Conservation (phyloP, 2,113 vertebrate genomes). For the Anarrhichthys ocellatus region DNA sequence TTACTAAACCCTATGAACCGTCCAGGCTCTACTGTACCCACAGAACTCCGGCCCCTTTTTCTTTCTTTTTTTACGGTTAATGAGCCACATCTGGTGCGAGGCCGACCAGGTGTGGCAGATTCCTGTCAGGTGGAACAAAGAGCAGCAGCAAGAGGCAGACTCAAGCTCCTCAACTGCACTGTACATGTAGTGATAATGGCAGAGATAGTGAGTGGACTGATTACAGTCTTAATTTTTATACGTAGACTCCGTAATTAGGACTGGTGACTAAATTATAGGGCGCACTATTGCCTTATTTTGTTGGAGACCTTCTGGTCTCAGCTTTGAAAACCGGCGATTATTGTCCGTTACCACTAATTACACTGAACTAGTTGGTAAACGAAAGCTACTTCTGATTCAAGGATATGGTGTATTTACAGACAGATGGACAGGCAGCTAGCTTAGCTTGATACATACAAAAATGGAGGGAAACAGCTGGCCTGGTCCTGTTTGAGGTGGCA, state of each 20-base stretch:
- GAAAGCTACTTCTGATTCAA: neutral
- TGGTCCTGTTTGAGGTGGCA: neutral
- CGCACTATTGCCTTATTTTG: conserved; percentile 21
- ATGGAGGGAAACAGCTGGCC: neutral
- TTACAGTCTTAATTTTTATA: conserved; percentile 25
- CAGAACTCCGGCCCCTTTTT: neutral
- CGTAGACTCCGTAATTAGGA: conserved; percentile 3
- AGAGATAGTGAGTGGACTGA: conserved; percentile 2
- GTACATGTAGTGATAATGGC: conserved; percentile 12
- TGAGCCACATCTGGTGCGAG: conserved; percentile 19
- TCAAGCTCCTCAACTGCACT: neutral
- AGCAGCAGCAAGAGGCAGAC: neutral
- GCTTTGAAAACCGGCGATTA: conserved; percentile 30
- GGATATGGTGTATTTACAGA: neutral
- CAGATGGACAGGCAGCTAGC: neutral
- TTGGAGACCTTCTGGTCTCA: neutral
- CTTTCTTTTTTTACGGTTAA: conserved; percentile 1
- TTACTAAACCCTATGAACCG: conserved; percentile 40
- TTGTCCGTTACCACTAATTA: neutral
- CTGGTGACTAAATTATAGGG: conserved; percentile 19
- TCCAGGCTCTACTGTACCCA: neutral
- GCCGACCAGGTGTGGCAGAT: conserved; percentile 12
- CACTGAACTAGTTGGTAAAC: neutral
- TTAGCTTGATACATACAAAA: neutral
- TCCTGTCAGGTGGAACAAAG: conserved; percentile 15